A percentile compares a stretch with the other conserved stretches of the same genome.
These are phyloP conservation scores for Euphonia xanthogaster DNA, from an alignment of 2,797 vertebrate genomes.

Conservation along the genomic window DNA sequence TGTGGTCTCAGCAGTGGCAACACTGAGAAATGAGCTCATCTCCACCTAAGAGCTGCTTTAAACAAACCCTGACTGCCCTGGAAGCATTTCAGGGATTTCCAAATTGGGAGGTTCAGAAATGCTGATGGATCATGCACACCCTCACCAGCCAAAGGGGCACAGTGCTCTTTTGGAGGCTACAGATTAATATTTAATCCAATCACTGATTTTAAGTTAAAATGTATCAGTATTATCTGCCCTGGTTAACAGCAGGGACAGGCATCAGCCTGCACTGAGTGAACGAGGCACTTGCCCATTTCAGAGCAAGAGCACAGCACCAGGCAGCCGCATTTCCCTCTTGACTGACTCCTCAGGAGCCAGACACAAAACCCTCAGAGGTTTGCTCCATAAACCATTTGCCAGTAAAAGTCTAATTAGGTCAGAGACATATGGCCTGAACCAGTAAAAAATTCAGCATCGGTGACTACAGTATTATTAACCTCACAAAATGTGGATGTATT, in stretches of 20 bases:
- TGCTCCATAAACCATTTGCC: background rate
- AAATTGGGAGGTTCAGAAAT: background rate
- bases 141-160: background rate
- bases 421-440: background rate
- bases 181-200: background rate
- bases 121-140: fast-evolving
- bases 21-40: background rate
- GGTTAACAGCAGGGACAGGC: background rate
- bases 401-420: background rate
- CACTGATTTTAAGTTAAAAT: background rate
- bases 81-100: background rate
- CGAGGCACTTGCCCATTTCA: fast-evolving
- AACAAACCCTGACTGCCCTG: background rate
- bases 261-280: background rate
- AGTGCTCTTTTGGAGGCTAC: background rate
- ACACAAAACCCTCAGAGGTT: background rate
- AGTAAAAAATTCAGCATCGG: background rate
- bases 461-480: background rate
- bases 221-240: background rate
- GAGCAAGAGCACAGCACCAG: background rate
- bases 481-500: background rate
- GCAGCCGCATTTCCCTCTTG: background rate
- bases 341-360: background rate
- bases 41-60: background rate
- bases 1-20: background rate